phyloP scores from a whole-genome alignment of 2,113 vertebrate genomes.

The Amphiprion ocellaris region DNA sequence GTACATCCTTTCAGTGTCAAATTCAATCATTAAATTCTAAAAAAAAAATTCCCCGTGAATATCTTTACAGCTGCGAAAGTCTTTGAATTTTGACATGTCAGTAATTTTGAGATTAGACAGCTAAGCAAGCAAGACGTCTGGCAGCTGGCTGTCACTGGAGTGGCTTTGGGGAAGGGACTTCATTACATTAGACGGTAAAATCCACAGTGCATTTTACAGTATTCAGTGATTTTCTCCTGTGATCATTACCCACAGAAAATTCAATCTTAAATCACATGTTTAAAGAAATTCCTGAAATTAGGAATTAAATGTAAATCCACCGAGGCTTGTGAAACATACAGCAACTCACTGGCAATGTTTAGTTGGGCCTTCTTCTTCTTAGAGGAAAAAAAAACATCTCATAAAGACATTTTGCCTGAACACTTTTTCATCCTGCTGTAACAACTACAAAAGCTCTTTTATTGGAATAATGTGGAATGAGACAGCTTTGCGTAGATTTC shows the following conservation, averaged over 20 bases:
- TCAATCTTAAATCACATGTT: slow-evolving; percentile 34
- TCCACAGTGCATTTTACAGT: slow-evolving; percentile 64
- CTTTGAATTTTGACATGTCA: slow-evolving; percentile 60
- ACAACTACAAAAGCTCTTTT: slow-evolving; percentile 22
- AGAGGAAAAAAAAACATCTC: neutral
- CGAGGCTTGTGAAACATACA: neutral
- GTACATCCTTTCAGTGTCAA: slow-evolving; percentile 16
- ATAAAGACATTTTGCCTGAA: neutral
- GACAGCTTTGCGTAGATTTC: slow-evolving; percentile 18
- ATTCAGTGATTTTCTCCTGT: slow-evolving; percentile 62
- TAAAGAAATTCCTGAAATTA: slow-evolving; percentile 26
- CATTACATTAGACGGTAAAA: slow-evolving; percentile 63
- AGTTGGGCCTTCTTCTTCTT: neutral
- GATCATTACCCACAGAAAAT: slow-evolving; percentile 49
- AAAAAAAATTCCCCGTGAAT: slow-evolving; percentile 19
- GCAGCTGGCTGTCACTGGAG: slow-evolving; percentile 72
- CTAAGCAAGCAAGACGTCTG: slow-evolving; percentile 51
- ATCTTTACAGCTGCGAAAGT: slow-evolving; percentile 38
- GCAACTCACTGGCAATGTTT: slow-evolving; percentile 2
- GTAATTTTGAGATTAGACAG: slow-evolving; percentile 64
- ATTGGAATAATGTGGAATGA: slow-evolving; percentile 31
- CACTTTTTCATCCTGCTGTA: slow-evolving; percentile 5
- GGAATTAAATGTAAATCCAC: slow-evolving; percentile 17
- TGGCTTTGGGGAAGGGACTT: slow-evolving; percentile 67
- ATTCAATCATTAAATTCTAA: slow-evolving; percentile 6